Evolutionary conservation across 2,888 invertebrate genomes (phyloP).

Genomic region (Prosapia bicincta): DNA sequence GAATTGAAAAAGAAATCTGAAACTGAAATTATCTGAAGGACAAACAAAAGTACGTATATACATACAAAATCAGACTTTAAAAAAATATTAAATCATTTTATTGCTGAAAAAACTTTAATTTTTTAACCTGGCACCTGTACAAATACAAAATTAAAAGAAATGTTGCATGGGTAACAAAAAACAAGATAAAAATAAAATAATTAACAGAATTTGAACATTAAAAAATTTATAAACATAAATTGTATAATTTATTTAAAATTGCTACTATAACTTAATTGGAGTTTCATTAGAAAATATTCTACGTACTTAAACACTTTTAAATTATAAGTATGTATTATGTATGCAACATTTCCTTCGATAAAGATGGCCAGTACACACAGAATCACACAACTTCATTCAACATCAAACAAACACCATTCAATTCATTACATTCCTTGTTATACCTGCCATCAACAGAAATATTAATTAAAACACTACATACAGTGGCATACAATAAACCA

Average conservation of each 20-base stretch:
- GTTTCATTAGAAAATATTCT: too few relatives aligned
- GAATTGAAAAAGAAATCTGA: neutral
- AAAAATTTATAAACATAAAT: neutral
- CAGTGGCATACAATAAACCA: neutral
- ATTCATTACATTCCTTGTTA: neutral
- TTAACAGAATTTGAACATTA: neutral
- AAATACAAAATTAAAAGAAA: neutral
- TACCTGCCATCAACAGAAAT: neutral
- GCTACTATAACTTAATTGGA: too few relatives aligned
- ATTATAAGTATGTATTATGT: neutral
- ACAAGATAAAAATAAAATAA: neutral
- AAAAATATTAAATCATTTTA: neutral
- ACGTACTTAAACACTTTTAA: too few relatives aligned
- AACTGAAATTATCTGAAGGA: neutral
- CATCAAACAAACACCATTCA: neutral
- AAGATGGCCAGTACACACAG: neutral
- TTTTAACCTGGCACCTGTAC: neutral
- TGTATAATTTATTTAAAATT: neutral
- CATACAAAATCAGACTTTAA: neutral
- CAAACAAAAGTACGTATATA: too few relatives aligned
- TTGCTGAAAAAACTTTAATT: neutral
- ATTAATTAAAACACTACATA: neutral
- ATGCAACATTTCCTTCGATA: neutral
- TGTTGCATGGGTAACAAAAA: neutral
- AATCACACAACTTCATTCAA: neutral